Evolutionary conservation across 2,113 vertebrate genomes (phyloP), one percentile per base, ranked within the genome.

Genomic region (Aphyosemion australe): DNA sequence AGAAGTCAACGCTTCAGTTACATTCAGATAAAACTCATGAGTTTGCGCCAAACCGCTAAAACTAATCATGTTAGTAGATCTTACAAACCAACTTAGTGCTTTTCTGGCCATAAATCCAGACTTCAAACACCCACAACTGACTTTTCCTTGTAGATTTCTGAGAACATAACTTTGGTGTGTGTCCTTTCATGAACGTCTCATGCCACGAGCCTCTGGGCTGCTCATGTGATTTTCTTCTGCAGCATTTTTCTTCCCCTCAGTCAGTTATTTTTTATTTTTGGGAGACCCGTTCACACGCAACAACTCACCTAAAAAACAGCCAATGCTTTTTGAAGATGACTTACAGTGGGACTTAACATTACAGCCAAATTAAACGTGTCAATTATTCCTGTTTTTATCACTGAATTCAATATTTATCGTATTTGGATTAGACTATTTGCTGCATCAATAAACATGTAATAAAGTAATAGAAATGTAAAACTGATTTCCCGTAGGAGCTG

Each of bases 151-250:
- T 7, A 34, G 52, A 54, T 55, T 51, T 51, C 58, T 14, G 20
- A 26, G 12, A 70, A 59, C 4, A 37, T 37, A n/a, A 58, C 45
- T 57, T 56, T 53, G 26, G 53, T 26, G 11, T 39, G 50, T 4
- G 2, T 56, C 34, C 43, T 70, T 69, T 75, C 54, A 64, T 18
- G 41, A 61, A 16, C 49, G 13, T 57, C 39, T 39, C 6, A 37
- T 32, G 60, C 48, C 41, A 45, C 12, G 61, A 43, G 69, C 64
- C 55, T 10, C 62, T 0, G 82, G 71, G 20, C 14, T 26, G 1
- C 45, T 59, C 72, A 65, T 78, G 72, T 73, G 77, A 78, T 69
- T 55, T 32, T 14, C 26, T 26, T n/a, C 9, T 34, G 13, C 6
- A 10, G 16, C 21, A 31, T 48, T 14, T 31, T 43, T 43, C n/a